Evolutionary conservation across 2,888 invertebrate genomes (phyloP), one percentile per base, ranked within the genome.

Genomic region (Mellilla xanthometata): DNA sequence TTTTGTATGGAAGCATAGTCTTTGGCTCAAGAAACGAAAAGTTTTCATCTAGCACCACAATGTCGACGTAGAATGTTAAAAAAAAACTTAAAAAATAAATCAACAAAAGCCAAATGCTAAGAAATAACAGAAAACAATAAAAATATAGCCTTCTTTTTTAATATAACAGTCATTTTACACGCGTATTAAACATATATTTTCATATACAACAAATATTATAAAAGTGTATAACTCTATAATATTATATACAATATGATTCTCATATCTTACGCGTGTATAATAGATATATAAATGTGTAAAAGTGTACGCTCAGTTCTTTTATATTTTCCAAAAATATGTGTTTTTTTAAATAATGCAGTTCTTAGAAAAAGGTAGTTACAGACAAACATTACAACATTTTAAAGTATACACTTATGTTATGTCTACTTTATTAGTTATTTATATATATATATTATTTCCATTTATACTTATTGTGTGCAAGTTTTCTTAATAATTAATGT

Each of bases 31-130:
- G 78, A 73, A 67, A 49, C 41, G 52, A 63, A 72, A 72, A 77
- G 71, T 75, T 79, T 80, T 76, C 65, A 80, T 79, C 77, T 80
- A 88, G 88, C 88, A 88, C 88, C 88, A 83, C 80, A 72, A 73
- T 76, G 76, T 78, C 66, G 67, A 76, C 68, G 61, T 68, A 63
- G 60, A 62, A 59, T 60, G 54, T 58, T 2, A 53, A 56, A 60
- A 63, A 57, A 58, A 44, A 54, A 57, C 54, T 56, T 61, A 53
- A 54, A 61, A 60, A 61, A 55, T 49, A 56, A 61, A 58, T 50
- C 53, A 65, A 65, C 56, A 65, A 64, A 59, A 62, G 39, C 43
- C 47, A 63, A 60, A 62, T 58, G 54, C 54, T 39, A 58, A 62
- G 60, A 60, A 69, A 65, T 57, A 67, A 52, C 31, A 38, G 36